Base-by-base conservation (phyloP, 2,113 vertebrate species). In the Panthera leo region DNA sequence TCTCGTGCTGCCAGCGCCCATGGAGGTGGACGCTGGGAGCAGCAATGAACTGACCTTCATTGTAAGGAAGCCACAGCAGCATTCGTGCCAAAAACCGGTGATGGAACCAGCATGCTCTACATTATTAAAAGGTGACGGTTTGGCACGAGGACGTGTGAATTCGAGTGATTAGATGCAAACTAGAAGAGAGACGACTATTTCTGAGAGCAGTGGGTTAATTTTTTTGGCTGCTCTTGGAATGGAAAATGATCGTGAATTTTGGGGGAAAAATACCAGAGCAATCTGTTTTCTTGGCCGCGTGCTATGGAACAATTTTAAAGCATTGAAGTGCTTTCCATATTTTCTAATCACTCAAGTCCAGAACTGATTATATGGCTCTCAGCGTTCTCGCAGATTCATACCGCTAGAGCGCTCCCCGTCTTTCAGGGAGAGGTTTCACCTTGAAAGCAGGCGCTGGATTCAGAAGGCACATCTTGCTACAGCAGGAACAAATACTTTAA, bases 241-340 rank as follows among this genome's bases (percentile, higher is more conserved):
- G 84, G 89, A 96, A 98, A 97, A 97, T 92, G 70, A 92, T 94
- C 93, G 85, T 91, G 92, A 97, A 80, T 95, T 96, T 96, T 6
- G 1, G 73, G 97, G 97, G 92, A 78, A 84, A 95, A 87, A 89
- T 92, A 96, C 94, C 85, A 91, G 61, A 96, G 82, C 79, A 97
- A 94, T 97, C 95, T 96, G 95, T 82, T 97, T 97, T 95, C 84
- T 96, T 97, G 97, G 95, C 95, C 6, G 31, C 8, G 12, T 61
- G 84, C 67, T 83, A 75, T 16, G 76, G 85, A 97, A 76, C 45
- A 98, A 96, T 84, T 96, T 95, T 89, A 98, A 97, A 85, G 73
- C 79, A 94, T 63, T 76, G 39, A 97, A 95, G 39, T 61, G 39
- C 65, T 96, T 94, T 42, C 67, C 8, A 34, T 18, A 95, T 65